These are phyloP conservation scores for Mythimna albipuncta DNA, from an alignment of 2,888 invertebrate genomes.

Conservation along the genomic window DNA sequence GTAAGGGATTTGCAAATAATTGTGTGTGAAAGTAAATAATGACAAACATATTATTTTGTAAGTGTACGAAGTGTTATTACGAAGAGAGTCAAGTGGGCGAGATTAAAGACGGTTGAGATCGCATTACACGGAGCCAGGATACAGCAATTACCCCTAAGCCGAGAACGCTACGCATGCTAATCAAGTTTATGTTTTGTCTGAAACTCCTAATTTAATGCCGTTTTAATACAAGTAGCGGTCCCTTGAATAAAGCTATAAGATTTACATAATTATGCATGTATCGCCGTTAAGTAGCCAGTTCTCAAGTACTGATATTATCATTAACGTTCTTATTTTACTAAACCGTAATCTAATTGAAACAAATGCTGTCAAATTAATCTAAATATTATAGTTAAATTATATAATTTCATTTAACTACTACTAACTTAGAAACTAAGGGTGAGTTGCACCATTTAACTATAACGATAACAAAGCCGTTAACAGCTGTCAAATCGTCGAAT, in stretches of 20 bases:
- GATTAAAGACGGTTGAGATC: constrained; percentile 65
- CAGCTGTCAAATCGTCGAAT: too few species aligned
- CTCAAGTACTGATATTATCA: not conserved
- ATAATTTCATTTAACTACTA: not conserved
- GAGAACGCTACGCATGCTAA: constrained; percentile 69
- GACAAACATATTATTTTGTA: constrained; percentile 52
- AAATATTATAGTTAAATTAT: not conserved
- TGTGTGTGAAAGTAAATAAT: constrained; percentile 53
- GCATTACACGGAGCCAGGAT: constrained; percentile 66
- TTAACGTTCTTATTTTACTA: not conserved
- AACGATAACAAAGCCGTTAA: too few species aligned
- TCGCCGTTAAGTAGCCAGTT: constrained; percentile 12
- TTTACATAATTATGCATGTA: constrained; percentile 47
- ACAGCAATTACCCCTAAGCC: constrained; percentile 68
- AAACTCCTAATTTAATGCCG: constrained; percentile 58
- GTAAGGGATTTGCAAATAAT: constrained; percentile 48
- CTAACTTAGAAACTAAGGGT: constrained; percentile 5
- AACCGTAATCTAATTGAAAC: constrained; percentile 11
- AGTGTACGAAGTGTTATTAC: constrained; percentile 36
- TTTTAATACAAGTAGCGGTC: constrained; percentile 51
- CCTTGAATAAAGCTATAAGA: constrained; percentile 48
- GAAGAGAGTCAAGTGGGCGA: constrained; percentile 51
- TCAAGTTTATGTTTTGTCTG: constrained; percentile 67
- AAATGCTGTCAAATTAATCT: constrained; percentile 6
- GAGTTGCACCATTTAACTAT: too few species aligned